Evolutionary conservation across 92 coral and sea anemone genomes (phyloP), one percentile per base, ranked within the genome.

Genomic region (Metridium senile): DNA sequence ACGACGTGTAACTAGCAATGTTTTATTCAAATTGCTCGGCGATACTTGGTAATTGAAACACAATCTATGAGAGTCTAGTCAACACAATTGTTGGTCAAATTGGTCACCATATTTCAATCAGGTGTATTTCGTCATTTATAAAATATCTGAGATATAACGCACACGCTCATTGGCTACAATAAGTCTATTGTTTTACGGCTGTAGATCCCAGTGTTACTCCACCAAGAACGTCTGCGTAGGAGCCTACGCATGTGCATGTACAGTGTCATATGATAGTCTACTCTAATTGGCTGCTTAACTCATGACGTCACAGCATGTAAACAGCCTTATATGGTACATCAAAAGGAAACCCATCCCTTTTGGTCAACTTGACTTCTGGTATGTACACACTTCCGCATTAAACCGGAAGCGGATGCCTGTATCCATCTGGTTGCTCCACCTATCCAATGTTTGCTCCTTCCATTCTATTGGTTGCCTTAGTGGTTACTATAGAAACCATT

Each of bases 401-500:
- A 73, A 73, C 78, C 66, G 53, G 68, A 58, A 58, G n/a, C 57
- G 63, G 56, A 46, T 31, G 67, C 56, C n/a, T 1, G 33, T 23
- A 46, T n/a, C n/a, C n/a, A n/a, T n/a, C n/a, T n/a, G n/a, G n/a
- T n/a, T n/a, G n/a, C n/a, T n/a, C n/a, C n/a, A n/a, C n/a, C n/a
- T n/a, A n/a, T n/a, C 30, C 34, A 18, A 18, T 26, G 45, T 18
- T 28, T 13, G 35, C 26, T 73, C n/a, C 46, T 31, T 35, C 34
- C 53, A 56, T 22, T 25, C 54, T 58, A 39, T 62, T 73, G 49
- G 68, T 54, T 71, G 54, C 65, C 49, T 1, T 31, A 29, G n/a
- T 33, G 47, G 68, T 58, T n/a, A 26, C 51, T 30, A 72, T 54
- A 29, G 77, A 23, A 56, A 72, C 78, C 75, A 45, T 66, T 65